Conservation (phyloP, 1,140 invertebrate species). For the Nymphalis io region DNA sequence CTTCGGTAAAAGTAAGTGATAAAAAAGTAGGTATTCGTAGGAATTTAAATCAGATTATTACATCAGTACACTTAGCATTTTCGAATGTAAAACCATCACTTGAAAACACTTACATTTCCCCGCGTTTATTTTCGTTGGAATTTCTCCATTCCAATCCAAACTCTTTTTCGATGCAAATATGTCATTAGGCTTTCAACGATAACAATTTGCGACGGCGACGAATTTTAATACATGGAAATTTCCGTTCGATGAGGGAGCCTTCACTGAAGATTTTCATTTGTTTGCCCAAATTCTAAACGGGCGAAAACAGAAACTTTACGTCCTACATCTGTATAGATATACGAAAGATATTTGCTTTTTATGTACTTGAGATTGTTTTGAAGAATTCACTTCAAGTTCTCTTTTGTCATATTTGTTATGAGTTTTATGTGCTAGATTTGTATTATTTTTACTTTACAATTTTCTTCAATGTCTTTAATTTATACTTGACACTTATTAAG, state of each 20-base stretch:
- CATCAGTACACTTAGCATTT: slow-evolving; percentile 16
- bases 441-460: too few species aligned
- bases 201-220: slow-evolving; percentile 56
- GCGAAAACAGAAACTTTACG: slow-evolving; percentile 9
- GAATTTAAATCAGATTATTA: too few species aligned
- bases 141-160: slow-evolving; percentile 42
- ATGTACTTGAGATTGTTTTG: not conserved
- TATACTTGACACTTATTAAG: too few species aligned
- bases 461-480: too few species aligned
- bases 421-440: too few species aligned
- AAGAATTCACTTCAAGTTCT: not conserved
- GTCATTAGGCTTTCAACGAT: slow-evolving; percentile 56
- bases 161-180: slow-evolving; percentile 65
- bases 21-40: too few species aligned
- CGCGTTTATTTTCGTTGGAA: slow-evolving; percentile 35
- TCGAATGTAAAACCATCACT: slow-evolving; percentile 7
- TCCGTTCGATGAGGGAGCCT: slow-evolving; percentile 35
- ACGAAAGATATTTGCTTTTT: not conserved
- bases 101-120: slow-evolving; percentile 23
- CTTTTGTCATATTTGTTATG: not conserved
- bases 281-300: slow-evolving; percentile 18
- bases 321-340: not conserved
- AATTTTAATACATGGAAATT: slow-evolving; percentile 67
- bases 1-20: too few species aligned
- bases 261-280: slow-evolving; percentile 26